A percentile compares a stretch with the other conserved stretches of the same genome.
Evolutionary conservation across 2,797 vertebrate genomes (phyloP).

Genomic region (Nyctalus aviator): DNA sequence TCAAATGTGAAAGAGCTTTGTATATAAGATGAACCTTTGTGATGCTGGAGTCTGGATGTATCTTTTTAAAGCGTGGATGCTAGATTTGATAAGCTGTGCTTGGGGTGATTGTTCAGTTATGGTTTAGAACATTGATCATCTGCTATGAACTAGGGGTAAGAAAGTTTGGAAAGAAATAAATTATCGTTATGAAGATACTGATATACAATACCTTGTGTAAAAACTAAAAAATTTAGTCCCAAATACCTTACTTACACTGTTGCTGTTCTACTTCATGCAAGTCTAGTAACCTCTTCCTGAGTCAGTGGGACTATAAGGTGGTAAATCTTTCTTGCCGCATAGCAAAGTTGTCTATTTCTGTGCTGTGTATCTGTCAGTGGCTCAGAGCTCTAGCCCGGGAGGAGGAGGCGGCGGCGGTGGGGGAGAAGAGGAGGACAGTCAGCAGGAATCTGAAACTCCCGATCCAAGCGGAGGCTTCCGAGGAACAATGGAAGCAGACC

Average conservation of each 20-base stretch:
- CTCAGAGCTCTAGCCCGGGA: conserved; percentile 90
- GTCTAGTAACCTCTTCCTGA: not conserved
- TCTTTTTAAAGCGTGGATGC: not conserved
- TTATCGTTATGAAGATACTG: conserved; percentile 25
- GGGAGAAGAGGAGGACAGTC: conserved; percentile 92
- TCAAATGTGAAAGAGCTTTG: conserved; percentile 39
- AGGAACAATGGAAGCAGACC: conserved; percentile 95
- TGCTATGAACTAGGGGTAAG: not conserved
- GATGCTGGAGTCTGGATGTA: not conserved
- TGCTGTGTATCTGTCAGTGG: conserved; percentile 86
- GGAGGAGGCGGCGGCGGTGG: conserved; percentile 83
- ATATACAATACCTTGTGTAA: not conserved
- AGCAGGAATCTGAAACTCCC: conserved; percentile 90
- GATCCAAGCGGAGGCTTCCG: conserved; percentile 94
- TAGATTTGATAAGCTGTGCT: not conserved
- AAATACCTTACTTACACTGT: conserved; percentile 15
- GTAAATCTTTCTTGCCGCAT: conserved; percentile 15
- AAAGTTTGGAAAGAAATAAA: not conserved
- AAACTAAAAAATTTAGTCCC: conserved; percentile 32
- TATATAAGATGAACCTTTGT: not conserved
- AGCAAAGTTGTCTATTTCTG: conserved; percentile 57
- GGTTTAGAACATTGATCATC: conserved; percentile 34
- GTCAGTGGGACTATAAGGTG: not conserved
- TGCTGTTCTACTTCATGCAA: not conserved
- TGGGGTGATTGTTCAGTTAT: not conserved